Base-by-base conservation (phyloP, 2,113 vertebrate genomes). In the Syngnathoides biaculeatus region DNA sequence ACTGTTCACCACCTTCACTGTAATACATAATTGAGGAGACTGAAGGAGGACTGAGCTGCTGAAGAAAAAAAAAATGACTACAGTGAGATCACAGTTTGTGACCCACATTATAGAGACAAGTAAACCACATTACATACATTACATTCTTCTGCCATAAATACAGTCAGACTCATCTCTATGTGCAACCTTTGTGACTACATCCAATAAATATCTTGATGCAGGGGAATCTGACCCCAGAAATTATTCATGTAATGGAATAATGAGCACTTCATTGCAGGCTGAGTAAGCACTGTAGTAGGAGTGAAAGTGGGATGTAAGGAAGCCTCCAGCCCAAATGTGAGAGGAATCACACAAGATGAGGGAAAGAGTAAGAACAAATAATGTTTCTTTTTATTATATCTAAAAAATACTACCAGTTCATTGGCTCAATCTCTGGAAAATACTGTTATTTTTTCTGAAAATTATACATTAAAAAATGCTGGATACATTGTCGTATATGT, bases 251-350 rank as follows among this genome's bases (percentile, higher is more conserved):
- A 73, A 75, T 66, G 71, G 68, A 81, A 78, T 81, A 85, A 86
- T 74, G 77, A 83, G 77, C 67, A 17, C 52, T 61, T 77, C 67
- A 74, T 59, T 74, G 68, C 71, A 73, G 69, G 72, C 73, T 81
- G 78, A 84, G 74, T 83, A 75, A 87, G 73, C 81, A 82, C 75
- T 72, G 75, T 77, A 59, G 68, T 63, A 73, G 67, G 59, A 79
- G 60, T 2, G 5, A 78, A 66, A 69, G 78, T 75, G 71, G 69
- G 75, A 77, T 79, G 63, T 66, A 64, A 47, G 48, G 38, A 67
- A 74, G 69, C 74, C 68, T 73, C 50, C 69, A 75, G 63, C 68
- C 56, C 69, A 74, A 74, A 26, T 43, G 40, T 43, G n/a, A 42
- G 39, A 43, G 7, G 60, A 24, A 43, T 62, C 26, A 24, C 40